Evolutionary conservation across 2,113 vertebrate genomes (phyloP).

Genomic region (Addax nasomaculatus): DNA sequence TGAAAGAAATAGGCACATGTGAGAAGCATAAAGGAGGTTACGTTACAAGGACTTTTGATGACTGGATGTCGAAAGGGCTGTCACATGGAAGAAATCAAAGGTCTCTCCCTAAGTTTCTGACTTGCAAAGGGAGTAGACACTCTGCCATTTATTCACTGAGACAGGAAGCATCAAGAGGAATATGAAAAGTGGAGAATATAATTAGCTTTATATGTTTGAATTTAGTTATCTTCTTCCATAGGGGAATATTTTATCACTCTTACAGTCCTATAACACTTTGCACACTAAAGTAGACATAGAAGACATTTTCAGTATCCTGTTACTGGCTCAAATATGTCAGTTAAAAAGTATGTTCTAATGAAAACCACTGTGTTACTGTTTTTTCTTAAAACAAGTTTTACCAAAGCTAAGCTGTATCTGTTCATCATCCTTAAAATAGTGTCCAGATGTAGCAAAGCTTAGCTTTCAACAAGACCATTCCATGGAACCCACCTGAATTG

Average conservation of each 20-base stretch:
- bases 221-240: background rate
- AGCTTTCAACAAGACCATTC: background rate
- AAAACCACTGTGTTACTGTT: background rate
- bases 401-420: background rate
- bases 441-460: background rate
- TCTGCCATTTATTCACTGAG: background rate
- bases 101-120: background rate
- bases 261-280: background rate
- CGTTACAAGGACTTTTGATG: background rate
- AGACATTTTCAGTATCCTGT: background rate
- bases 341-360: background rate
- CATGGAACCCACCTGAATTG: background rate
- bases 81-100: background rate
- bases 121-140: background rate
- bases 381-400: slow-evolving; percentile 11
- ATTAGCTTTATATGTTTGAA: background rate
- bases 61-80: background rate
- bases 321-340: background rate
- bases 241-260: background rate
- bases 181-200: background rate
- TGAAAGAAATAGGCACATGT: background rate
- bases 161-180: background rate
- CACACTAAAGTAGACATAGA: background rate
- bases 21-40: background rate
- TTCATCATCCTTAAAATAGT: background rate